Percentiles rank a stretch among this genome's conserved stretches.
Conservation (phyloP, 2,113 vertebrate species). For the Romanogobio albipinnatus region DNA sequence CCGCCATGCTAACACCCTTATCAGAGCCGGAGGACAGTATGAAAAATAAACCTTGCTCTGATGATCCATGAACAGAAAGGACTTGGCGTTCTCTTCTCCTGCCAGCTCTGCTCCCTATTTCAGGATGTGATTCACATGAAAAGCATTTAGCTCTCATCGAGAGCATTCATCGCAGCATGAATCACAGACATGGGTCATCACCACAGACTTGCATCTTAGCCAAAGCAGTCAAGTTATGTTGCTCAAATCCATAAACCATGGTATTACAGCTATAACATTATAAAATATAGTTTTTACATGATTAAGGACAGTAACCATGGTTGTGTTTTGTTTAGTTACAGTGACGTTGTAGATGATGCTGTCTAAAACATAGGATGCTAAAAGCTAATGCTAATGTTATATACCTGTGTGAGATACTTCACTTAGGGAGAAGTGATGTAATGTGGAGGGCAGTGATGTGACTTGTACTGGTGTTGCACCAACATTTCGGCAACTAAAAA, state of each 20-base stretch:
- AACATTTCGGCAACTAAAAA: neutral
- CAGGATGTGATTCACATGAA: slow-evolving; percentile 53
- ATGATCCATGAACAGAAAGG: slow-evolving; percentile 44
- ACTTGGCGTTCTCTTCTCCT: slow-evolving; percentile 34
- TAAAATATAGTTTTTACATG: neutral
- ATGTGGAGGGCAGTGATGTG: neutral
- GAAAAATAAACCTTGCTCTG: slow-evolving; percentile 37
- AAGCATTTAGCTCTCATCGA: slow-evolving; percentile 43
- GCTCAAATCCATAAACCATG: slow-evolving; percentile 2
- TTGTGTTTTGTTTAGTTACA: neutral
- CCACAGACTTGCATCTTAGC: neutral
- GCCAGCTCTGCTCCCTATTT: slow-evolving; percentile 48
- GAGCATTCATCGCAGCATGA: slow-evolving; percentile 35
- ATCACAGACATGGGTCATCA: slow-evolving; percentile 40
- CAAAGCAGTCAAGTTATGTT: slow-evolving; percentile 20
- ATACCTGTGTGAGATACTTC: neutral
- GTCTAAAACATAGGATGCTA: neutral
- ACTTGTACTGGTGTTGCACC: neutral
- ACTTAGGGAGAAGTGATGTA: neutral
- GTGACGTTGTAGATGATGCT: neutral
- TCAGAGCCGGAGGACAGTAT: neutral
- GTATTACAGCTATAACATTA: neutral
- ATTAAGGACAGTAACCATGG: neutral
- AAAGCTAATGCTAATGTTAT: neutral
- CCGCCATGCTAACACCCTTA: neutral